These are phyloP conservation scores for Polypedilum vanderplanki DNA, from an alignment of 1,140 invertebrate genomes.

Conservation along the genomic window DNA sequence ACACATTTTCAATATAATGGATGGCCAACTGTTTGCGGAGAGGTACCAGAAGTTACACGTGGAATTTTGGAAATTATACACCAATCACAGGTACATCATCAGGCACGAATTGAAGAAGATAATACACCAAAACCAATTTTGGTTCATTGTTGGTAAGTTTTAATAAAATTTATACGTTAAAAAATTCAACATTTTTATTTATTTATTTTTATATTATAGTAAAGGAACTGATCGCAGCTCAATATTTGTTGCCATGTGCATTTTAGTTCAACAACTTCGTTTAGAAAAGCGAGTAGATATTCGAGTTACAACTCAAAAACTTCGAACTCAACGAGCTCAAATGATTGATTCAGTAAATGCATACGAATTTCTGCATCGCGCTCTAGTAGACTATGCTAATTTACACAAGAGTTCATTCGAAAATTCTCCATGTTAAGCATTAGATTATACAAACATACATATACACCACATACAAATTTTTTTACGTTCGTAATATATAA, in stretches of 20 bases:
- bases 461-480: no score
- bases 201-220: constrained; percentile 42
- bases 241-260: constrained; percentile 79
- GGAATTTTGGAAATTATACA: constrained; percentile 74
- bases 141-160: constrained; percentile 70
- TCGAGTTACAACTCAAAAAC: constrained; percentile 72
- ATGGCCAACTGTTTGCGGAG: constrained; percentile 78
- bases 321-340: constrained; percentile 70
- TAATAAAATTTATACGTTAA: not conserved
- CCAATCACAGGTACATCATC: constrained; percentile 51
- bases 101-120: constrained; percentile 44
- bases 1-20: constrained; percentile 84
- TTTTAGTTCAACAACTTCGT: constrained; percentile 73
- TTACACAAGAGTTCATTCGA: constrained; percentile 62
- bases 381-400: constrained; percentile 82
- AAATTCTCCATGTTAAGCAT: constrained; percentile 43
- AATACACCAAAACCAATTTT: constrained; percentile 55
- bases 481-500: no score
- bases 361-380: constrained; percentile 85
- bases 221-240: constrained; percentile 78
- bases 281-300: constrained; percentile 78
- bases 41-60: constrained; percentile 77
- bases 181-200: not conserved
- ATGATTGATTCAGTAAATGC: constrained; percentile 61
- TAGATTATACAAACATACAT: no score